Conservation (phyloP, 2,888 invertebrate genomes). For the Epirrhoe alternata region DNA sequence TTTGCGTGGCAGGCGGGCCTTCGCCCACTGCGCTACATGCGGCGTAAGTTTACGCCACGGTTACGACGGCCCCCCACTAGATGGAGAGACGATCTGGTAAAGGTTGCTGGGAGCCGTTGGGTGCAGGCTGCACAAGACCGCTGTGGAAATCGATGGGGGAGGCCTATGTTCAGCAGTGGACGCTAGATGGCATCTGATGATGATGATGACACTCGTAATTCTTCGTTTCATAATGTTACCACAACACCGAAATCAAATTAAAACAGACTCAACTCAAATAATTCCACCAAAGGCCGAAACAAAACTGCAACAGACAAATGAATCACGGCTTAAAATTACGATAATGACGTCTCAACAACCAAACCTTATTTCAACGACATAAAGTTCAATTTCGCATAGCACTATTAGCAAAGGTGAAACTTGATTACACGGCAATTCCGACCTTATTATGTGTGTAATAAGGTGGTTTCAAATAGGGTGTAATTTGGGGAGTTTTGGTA, state of each 20-base stretch:
- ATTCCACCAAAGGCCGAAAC: slow-evolving; percentile 25
- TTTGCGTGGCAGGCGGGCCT: too few species aligned
- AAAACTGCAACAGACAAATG: slow-evolving; percentile 43
- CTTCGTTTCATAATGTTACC: too few species aligned
- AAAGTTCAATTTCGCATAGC: slow-evolving; percentile 11
- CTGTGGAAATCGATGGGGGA: too few species aligned
- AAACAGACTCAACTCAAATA: background rate
- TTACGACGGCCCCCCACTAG: too few species aligned
- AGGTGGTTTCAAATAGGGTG: slow-evolving; percentile 13
- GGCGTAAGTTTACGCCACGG: too few species aligned
- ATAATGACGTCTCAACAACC: slow-evolving; percentile 31
- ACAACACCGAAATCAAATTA: background rate
- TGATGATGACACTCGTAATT: too few species aligned
- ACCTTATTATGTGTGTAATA: background rate
- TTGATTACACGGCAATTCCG: slow-evolving; percentile 5
- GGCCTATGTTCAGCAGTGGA: too few species aligned
- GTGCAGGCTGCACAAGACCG: too few species aligned
- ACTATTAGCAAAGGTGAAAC: background rate
- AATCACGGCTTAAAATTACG: slow-evolving; percentile 38
- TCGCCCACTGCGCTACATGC: too few species aligned
- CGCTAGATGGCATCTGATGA: too few species aligned
- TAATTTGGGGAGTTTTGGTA: slow-evolving; percentile 31
- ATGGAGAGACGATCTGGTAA: too few species aligned
- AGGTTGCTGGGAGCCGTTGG: too few species aligned
- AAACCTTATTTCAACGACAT: slow-evolving; percentile 7